Percentiles rank a stretch among this genome's conserved stretches.
Evolutionary conservation across 2,888 invertebrate genomes (phyloP).

Genomic region (Tubulanus polymorphus): DNA sequence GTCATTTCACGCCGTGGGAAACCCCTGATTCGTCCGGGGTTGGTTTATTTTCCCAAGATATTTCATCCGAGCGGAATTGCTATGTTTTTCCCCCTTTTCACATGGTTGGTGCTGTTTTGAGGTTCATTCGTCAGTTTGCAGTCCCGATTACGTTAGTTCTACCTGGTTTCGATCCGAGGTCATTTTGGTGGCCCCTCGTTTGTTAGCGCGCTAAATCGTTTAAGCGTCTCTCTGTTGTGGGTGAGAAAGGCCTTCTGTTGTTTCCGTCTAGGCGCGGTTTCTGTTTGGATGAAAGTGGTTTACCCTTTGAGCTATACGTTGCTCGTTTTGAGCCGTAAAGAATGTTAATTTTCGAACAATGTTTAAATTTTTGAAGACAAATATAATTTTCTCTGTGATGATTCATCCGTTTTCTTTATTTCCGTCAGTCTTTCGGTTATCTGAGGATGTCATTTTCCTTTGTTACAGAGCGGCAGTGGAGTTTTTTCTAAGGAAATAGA

Average conservation of each 20-base stretch:
- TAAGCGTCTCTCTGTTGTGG: too few species aligned
- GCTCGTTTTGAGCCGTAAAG: too few species aligned
- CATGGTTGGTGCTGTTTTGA: constrained; percentile 13
- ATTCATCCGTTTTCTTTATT: too few species aligned
- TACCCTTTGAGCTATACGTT: not conserved
- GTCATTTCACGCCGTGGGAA: constrained; percentile 14
- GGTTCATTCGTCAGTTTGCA: not conserved
- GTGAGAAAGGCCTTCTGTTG: not conserved
- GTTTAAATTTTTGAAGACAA: too few species aligned
- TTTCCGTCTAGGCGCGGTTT: not conserved
- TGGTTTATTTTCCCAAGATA: constrained; percentile 14
- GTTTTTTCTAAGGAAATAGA: too few species aligned
- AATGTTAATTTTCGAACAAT: too few species aligned
- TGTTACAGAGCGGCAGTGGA: too few species aligned
- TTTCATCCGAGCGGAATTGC: constrained; percentile 12
- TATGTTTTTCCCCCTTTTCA: constrained; percentile 16
- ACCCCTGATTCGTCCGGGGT: constrained; percentile 14
- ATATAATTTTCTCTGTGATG: too few species aligned
- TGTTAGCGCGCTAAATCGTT: too few species aligned
- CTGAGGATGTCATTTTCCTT: too few species aligned
- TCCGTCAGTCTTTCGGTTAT: too few species aligned
- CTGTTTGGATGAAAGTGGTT: not conserved
- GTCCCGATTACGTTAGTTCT: constrained; percentile 7
- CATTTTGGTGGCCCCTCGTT: constrained; percentile 17
- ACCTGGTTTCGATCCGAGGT: constrained; percentile 4